phyloP scores from a whole-genome alignment of 2,797 vertebrate species.

The Sebastes iracundus region DNA sequence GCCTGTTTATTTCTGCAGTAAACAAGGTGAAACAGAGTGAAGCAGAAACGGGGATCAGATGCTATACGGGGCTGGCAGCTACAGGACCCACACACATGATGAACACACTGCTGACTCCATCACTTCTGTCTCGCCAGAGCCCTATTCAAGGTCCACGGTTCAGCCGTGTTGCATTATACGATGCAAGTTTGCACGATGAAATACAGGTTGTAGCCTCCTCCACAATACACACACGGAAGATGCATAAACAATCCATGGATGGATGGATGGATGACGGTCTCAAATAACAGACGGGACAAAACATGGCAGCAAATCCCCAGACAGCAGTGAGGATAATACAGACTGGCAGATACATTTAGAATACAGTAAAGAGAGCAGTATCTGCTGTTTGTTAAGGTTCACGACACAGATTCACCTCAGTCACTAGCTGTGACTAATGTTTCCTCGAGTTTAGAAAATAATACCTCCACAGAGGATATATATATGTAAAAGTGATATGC shows the following conservation, averaged over 20 bases:
- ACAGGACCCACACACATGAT: not conserved
- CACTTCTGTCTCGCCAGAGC: too few species aligned
- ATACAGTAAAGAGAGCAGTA: not conserved
- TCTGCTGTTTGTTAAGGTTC: not conserved
- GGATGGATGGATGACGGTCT: not conserved
- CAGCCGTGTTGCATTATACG: not conserved
- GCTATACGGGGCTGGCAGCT: constrained; percentile 1
- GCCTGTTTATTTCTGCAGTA: not conserved
- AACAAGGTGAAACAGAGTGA: constrained; percentile 40
- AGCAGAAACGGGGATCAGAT: constrained; percentile 46
- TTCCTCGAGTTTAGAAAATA: too few species aligned
- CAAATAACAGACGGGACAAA: not conserved
- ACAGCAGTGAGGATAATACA: not conserved
- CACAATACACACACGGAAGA: not conserved
- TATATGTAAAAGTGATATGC: too few species aligned
- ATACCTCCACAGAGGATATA: too few species aligned
- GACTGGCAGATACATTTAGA: not conserved
- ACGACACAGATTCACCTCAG: not conserved
- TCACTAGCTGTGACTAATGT: not conserved
- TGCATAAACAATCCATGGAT: not conserved
- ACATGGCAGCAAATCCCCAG: not conserved
- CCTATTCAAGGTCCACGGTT: not conserved
- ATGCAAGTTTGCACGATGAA: not conserved
- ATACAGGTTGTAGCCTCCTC: not conserved
- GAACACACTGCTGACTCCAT: not conserved